Percentiles rank a stretch among this genome's conserved stretches.
Evolutionary conservation across 1,140 invertebrate species (phyloP).

Genomic region (Portunus trituberculatus): DNA sequence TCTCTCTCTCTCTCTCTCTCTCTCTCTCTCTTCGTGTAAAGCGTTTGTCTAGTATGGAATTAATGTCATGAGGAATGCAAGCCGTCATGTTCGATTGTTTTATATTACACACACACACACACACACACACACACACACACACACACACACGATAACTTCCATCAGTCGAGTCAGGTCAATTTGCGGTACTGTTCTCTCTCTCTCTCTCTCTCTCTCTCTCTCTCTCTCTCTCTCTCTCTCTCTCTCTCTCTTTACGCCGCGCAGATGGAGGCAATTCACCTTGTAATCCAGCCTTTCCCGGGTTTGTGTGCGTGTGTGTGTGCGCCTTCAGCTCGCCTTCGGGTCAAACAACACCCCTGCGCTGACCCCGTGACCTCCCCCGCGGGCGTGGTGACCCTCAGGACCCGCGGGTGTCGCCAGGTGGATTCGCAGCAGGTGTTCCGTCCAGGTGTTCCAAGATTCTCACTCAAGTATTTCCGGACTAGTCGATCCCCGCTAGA

Average conservation of each 20-base stretch:
- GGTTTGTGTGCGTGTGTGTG: too few species aligned
- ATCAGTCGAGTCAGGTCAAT: not conserved
- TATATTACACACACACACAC: too few species aligned
- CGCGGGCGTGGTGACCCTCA: not conserved
- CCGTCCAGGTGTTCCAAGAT: not conserved
- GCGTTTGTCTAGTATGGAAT: not conserved
- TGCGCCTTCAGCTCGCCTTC: not conserved
- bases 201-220: conserved; percentile 20
- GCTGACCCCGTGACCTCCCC: conserved; percentile 5
- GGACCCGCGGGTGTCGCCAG: not conserved
- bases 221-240: conserved; percentile 43
- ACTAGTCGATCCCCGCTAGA: not conserved
- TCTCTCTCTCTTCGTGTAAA: conserved; percentile 31
- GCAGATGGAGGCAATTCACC: too few species aligned
- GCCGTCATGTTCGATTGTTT: too few species aligned
- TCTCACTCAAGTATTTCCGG: not conserved
- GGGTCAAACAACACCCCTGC: not conserved
- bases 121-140: too few species aligned
- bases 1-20: conserved; percentile 44
- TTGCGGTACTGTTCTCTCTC: not conserved
- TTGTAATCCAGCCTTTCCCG: too few species aligned
- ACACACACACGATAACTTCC: not conserved
- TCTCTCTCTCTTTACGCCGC: conserved; percentile 30
- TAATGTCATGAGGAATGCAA: not conserved
- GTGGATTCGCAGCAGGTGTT: not conserved